phyloP scores from a whole-genome alignment of 1,140 invertebrate genomes.

The Pantala flavescens region DNA sequence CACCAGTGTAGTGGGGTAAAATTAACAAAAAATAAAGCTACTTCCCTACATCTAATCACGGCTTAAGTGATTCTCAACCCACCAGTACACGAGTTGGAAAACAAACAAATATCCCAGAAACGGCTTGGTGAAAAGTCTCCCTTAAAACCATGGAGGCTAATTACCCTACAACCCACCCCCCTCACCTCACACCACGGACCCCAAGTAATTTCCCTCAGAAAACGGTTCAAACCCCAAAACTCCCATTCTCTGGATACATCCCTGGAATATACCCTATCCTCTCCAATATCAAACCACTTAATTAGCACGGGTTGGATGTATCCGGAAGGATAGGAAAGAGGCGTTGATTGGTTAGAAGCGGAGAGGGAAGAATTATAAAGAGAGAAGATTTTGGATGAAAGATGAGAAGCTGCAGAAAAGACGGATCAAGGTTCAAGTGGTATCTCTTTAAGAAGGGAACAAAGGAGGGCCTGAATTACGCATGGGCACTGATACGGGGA shows the following conservation, averaged over 20 bases:
- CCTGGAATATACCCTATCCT: neutral
- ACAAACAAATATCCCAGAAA: neutral
- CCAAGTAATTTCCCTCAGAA: neutral
- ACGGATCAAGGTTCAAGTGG: too few species aligned
- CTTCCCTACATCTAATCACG: too few species aligned
- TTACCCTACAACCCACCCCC: neutral
- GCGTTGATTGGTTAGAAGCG: neutral
- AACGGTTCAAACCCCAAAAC: slow-evolving; percentile 1
- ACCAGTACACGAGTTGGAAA: neutral
- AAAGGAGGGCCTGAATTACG: too few species aligned
- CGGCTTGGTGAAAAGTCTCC: neutral
- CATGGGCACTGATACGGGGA: too few species aligned
- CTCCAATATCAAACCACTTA: slow-evolving; percentile 1
- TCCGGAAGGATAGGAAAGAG: neutral
- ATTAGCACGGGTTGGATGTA: neutral
- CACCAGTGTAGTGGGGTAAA: too few species aligned
- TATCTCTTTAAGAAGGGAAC: too few species aligned
- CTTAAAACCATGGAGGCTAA: neutral
- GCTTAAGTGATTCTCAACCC: too few species aligned
- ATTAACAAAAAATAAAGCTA: too few species aligned
- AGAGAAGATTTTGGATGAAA: too few species aligned
- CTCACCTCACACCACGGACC: neutral
- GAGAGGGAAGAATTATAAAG: too few species aligned
- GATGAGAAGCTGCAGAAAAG: too few species aligned
- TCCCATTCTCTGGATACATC: neutral